phyloP scores from a whole-genome alignment of 2,113 vertebrate species.

The Misgurnus mizolepis region DNA sequence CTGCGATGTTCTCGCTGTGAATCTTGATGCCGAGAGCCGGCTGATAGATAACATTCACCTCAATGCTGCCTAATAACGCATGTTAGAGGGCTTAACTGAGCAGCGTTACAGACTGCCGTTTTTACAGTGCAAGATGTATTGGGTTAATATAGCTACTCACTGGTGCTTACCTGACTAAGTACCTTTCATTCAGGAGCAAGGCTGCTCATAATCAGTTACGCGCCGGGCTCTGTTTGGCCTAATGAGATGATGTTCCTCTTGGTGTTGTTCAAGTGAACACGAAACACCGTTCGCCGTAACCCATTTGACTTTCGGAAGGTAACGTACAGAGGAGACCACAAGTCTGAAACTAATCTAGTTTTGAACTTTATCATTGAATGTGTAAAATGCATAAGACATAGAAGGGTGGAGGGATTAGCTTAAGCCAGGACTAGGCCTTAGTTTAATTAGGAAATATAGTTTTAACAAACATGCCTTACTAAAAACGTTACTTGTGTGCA shows the following conservation, averaged over 20 bases:
- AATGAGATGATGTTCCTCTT: slow-evolving; percentile 35
- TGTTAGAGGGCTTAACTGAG: slow-evolving; percentile 90
- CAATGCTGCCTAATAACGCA: slow-evolving; percentile 98
- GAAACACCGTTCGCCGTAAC: not conserved
- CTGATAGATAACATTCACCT: slow-evolving; percentile 96
- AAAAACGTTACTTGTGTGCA: too few relatives aligned
- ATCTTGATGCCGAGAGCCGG: slow-evolving; percentile 80
- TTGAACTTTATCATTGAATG: too few relatives aligned
- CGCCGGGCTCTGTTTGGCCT: slow-evolving; percentile 41
- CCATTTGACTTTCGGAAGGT: not conserved
- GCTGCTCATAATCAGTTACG: slow-evolving; percentile 87
- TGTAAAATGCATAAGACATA: too few relatives aligned
- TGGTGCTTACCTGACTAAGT: slow-evolving; percentile 99
- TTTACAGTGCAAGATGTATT: slow-evolving; percentile 99
- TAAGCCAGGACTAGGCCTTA: too few relatives aligned
- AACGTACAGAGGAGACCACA: not conserved
- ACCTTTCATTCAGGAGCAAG: slow-evolving; percentile 87
- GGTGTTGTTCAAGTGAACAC: slow-evolving; percentile 15
- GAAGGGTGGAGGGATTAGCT: too few relatives aligned
- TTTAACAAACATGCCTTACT: too few relatives aligned
- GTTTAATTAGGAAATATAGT: too few relatives aligned
- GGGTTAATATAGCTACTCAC: slow-evolving; percentile 97
- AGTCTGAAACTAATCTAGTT: not conserved
- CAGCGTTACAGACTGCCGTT: slow-evolving; percentile 95
- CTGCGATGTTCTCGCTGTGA: slow-evolving; percentile 71